Evolutionary conservation across 1,140 invertebrate species (phyloP), one percentile per base, ranked within the genome.

Genomic region (Temnothorax curvispinosus): DNA sequence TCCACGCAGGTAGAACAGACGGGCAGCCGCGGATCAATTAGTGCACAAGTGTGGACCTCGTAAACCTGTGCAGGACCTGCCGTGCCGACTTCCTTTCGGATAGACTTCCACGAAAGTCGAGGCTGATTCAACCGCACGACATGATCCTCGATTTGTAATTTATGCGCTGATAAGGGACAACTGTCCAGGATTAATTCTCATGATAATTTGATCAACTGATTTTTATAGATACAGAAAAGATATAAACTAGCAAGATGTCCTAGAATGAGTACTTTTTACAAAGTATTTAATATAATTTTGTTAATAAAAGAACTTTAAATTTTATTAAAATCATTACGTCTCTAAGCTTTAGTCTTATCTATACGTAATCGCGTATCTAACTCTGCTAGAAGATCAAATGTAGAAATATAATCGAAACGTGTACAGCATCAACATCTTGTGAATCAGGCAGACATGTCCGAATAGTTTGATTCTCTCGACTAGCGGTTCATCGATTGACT

Each of bases 1-100:
- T 91, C 87, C 90, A 81, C 32, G 87, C 90, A 91, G 89, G 89
- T 91, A 91, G 90, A 91, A 91, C 87, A 88, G 87, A 65, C 84
- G 89, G 90, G 67, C 84, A 71, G 77, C 87, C 82, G 81, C 56
- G 89, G 90, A 89, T 91, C 90, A 91, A 91, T 91, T 91, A 91
- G 52, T 78, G 89, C 78, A 90, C 89, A 88, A 90, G 89, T 86
- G 71, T 90, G 85, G 81, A 88, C 81, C 89, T 91, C 84, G 86
- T 90, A 90, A 91, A 90, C 81, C 77, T 80, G 27, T 27, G 78
- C 80, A 72, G 86, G 85, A 87, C 69, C 88, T 67, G 89, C 75
- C 74, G 65, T 44, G 38, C 41, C 21, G 72, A 89, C 89, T 89
- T 90, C 85, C 89, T 75, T 35, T 62, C 38, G 72, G 65, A 87